Percentiles rank a stretch among this genome's conserved stretches.
Evolutionary conservation across 1,140 invertebrate species (phyloP).

Genomic region (Solenopsis fugax): DNA sequence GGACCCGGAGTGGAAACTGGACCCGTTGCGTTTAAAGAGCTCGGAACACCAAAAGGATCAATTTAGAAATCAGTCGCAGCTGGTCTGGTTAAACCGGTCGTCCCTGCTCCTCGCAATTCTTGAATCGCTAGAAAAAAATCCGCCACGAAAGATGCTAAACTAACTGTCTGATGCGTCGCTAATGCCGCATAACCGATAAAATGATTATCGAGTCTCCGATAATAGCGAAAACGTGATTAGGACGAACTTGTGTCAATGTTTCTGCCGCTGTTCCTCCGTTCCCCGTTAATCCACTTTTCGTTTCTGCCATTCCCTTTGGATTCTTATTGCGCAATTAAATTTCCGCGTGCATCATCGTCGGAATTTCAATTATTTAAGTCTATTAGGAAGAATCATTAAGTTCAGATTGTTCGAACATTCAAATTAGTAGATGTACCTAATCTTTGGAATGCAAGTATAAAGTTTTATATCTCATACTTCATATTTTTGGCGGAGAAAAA

Average conservation of each 20-base stretch:
- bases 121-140: constrained; percentile 20
- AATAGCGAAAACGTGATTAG: constrained; percentile 23
- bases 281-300: not conserved
- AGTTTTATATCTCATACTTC: not conserved
- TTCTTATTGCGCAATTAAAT: constrained; percentile 1
- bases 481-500: not conserved
- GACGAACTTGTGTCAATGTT: constrained; percentile 19
- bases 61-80: constrained; percentile 53
- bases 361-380: not conserved
- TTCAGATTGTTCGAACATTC: not conserved
- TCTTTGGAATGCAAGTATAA: not conserved
- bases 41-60: constrained; percentile 63
- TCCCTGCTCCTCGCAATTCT: constrained; percentile 34
- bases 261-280: not conserved
- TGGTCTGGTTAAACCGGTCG: constrained; percentile 72
- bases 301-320: not conserved
- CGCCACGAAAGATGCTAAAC: constrained; percentile 25
- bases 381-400: constrained; percentile 17
- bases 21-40: constrained; percentile 59
- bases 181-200: constrained; percentile 16
- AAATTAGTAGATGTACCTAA: not conserved
- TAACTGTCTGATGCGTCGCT: not conserved
- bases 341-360: not conserved
- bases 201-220: not conserved
- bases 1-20: constrained; percentile 65